phyloP scores from a whole-genome alignment of 2,888 invertebrate genomes.

The Hylaea fasciaria region DNA sequence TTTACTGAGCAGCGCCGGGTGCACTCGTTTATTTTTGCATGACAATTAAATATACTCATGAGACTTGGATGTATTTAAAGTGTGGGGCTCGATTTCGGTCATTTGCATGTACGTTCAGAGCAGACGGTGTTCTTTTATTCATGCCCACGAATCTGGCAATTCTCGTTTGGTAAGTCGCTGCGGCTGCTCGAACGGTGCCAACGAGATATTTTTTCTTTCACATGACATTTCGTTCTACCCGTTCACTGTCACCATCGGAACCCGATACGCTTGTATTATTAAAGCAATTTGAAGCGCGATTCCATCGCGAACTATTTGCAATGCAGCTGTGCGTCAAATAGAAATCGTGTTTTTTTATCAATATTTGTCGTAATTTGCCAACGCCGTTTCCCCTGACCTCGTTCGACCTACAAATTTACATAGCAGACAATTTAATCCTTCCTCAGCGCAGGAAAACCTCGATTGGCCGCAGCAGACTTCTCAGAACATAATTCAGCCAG shows the following conservation, averaged over 20 bases:
- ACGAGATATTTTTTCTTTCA: constrained; percentile 62
- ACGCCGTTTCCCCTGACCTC: constrained; percentile 51
- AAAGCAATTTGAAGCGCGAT: constrained; percentile 46
- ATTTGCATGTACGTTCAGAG: constrained; percentile 69
- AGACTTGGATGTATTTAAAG: constrained; percentile 55
- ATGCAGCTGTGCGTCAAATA: constrained; percentile 14
- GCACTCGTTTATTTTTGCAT: constrained; percentile 74
- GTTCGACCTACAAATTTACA: constrained; percentile 58
- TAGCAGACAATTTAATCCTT: constrained; percentile 60
- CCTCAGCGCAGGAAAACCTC: constrained; percentile 52
- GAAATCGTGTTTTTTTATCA: constrained; percentile 48
- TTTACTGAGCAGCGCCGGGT: constrained; percentile 67
- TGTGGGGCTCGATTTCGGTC: constrained; percentile 61
- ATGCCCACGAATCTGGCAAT: constrained; percentile 71
- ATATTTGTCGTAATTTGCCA: constrained; percentile 44
- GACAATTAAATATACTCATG: constrained; percentile 71
- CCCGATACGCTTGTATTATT: constrained; percentile 51
- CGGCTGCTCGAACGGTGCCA: constrained; percentile 63
- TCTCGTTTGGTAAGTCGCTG: constrained; percentile 69
- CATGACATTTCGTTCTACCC: constrained; percentile 56
- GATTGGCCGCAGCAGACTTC: constrained; percentile 55
- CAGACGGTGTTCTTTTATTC: constrained; percentile 70
- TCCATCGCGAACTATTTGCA: constrained; percentile 36
- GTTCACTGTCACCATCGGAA: constrained; percentile 50
- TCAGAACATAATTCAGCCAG: constrained; percentile 64